Conservation (phyloP, 2,888 invertebrate genomes). For the Zaprionus lineosus region DNA sequence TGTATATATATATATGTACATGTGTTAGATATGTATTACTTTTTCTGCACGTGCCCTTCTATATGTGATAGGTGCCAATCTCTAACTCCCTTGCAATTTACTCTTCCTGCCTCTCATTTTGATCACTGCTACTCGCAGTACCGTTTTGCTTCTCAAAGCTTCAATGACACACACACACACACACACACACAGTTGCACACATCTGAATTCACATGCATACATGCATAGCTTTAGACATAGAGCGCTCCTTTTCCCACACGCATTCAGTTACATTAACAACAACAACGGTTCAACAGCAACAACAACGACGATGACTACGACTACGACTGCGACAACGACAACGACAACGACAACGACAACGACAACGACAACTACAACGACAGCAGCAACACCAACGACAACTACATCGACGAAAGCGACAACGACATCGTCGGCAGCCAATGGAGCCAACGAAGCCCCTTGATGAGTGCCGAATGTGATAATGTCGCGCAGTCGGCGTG, state of each 20-base stretch:
- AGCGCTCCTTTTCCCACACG: conserved; percentile 60
- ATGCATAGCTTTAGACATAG: conserved; percentile 21
- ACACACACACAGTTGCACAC: too few relatives aligned
- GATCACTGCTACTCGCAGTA: neutral
- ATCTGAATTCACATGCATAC: too few relatives aligned
- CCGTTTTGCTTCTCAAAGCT: conserved; percentile 13
- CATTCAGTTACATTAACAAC: conserved; percentile 18
- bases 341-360: conserved; percentile 12
- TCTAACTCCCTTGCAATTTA: too few relatives aligned
- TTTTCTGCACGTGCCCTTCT: too few relatives aligned
- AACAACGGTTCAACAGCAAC: conserved; percentile 13
- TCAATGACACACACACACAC: conserved; percentile 1
- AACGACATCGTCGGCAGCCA: conserved; percentile 36
- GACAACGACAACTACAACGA: conserved; percentile 4
- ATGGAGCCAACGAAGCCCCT: conserved; percentile 43
- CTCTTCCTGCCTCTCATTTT: too few relatives aligned
- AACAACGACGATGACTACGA: conserved; percentile 4
- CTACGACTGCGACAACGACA: neutral
- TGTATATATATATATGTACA: too few relatives aligned
- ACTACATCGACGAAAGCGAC: conserved; percentile 4
- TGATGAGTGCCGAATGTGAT: conserved; percentile 57
- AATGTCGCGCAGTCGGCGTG: conserved; percentile 40
- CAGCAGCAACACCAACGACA: neutral
- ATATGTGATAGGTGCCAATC: too few relatives aligned
- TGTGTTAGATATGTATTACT: too few relatives aligned